Evolutionary conservation across 1,140 invertebrate species (phyloP).

Genomic region (Steinernema khuongi): DNA sequence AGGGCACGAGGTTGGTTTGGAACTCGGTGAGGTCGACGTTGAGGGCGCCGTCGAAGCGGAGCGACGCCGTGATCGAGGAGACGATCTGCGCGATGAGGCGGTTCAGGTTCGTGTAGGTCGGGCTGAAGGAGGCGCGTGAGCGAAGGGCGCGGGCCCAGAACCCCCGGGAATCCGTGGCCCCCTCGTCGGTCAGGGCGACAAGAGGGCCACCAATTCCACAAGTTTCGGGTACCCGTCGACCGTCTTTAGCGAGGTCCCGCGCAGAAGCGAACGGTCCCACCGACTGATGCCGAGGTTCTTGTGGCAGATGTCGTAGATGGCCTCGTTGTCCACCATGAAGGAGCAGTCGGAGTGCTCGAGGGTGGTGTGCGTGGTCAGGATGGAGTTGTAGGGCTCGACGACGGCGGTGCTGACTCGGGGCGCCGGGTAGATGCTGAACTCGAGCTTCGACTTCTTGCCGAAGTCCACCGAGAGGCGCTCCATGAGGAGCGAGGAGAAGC

Average conservation of each 20-base stretch:
- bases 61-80: slow-evolving; percentile 75
- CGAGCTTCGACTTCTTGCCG: slow-evolving; percentile 51
- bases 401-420: slow-evolving; percentile 45
- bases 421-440: slow-evolving; percentile 56
- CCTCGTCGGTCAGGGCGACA: not conserved
- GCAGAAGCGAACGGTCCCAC: too few relatives aligned
- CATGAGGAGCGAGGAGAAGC: slow-evolving; percentile 60
- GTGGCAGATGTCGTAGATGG: slow-evolving; percentile 37
- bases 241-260: too few relatives aligned
- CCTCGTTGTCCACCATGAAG: slow-evolving; percentile 76
- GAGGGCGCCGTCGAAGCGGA: slow-evolving; percentile 78
- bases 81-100: slow-evolving; percentile 76
- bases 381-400: slow-evolving; percentile 66
- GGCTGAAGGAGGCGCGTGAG: slow-evolving; percentile 64
- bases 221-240: not conserved
- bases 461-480: slow-evolving; percentile 59
- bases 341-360: slow-evolving; percentile 73
- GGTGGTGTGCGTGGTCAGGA: slow-evolving; percentile 72
- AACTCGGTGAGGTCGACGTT: slow-evolving; percentile 84
- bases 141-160: not conserved
- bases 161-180: too few relatives aligned
- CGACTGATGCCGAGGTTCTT: slow-evolving; percentile 16
- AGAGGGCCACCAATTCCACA: not conserved
- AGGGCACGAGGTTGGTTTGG: slow-evolving; percentile 66
- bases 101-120: slow-evolving; percentile 75